Base-by-base conservation (phyloP, 2,113 vertebrate genomes). In the Azemiops feae region DNA sequence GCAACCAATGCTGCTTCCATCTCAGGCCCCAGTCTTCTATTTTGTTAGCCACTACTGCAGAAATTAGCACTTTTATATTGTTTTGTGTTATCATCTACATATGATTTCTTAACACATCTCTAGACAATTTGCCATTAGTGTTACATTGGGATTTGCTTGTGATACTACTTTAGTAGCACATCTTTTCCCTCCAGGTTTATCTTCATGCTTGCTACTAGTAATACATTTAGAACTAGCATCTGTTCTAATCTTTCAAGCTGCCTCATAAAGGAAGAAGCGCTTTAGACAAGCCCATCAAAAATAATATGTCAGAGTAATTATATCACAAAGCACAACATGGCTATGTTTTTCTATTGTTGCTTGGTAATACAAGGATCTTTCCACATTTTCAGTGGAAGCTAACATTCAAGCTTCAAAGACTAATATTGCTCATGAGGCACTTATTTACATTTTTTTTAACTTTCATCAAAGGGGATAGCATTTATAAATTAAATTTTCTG, bases 401-500 rank as follows among this genome's bases (percentile, higher is more conserved):
- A 87, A 87, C 1, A 55, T 27, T 43, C 89, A 92, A 94, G 94
- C 54, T 91, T 91, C 92, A 93, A 93, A 55, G 90, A 89, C 92
- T 1, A 0, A 60, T 57, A 85, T 60, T 50, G 85, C 74, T 74
- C 91, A 93, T 85, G 91, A 0, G 54, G 88, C 95, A 81, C 18
- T 93, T 87, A 11, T 85, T 94, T 90, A 89, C 86, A 50, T 81
- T 94, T 95, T 22, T 53, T 90, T 69, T 69, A 9, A 2, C 55
- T 94, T 55, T 81, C 27, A 47, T 85, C 89, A 8, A 90, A 25
- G 43, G 60, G 89, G 54, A 22, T 74, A 94, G 50, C 90, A 88
- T 94, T 95, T 97, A 91, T 92, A 94, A 95, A 93, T 95, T 54
- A 94, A n/a, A 94, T 91, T 85, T 90, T 14, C 43, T n/a, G 22